Evolutionary conservation across 2,113 vertebrate species (phyloP).

Genomic region (Psittacara wagleri): DNA sequence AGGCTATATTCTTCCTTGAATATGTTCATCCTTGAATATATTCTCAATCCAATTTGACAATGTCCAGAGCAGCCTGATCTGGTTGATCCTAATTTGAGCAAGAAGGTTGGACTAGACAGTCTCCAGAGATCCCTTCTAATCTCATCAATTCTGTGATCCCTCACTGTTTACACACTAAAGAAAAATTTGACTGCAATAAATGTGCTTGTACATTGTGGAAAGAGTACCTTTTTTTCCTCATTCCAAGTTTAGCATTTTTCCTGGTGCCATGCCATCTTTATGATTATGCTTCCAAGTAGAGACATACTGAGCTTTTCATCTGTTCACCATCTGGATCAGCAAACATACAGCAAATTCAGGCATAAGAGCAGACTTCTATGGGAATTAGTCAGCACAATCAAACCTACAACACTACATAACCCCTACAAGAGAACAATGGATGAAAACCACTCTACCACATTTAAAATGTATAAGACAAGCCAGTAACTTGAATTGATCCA

Average conservation of each 20-base stretch:
- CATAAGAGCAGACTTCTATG: neutral
- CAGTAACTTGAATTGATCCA: neutral
- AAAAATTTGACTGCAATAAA: neutral
- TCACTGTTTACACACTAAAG: neutral
- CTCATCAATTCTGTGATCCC: neutral
- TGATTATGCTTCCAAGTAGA: neutral
- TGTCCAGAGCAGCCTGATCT: neutral
- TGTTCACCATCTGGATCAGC: slow-evolving; percentile 51
- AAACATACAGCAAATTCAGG: slow-evolving; percentile 4
- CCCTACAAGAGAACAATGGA: neutral
- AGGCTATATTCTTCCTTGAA: neutral
- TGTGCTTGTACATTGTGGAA: neutral
- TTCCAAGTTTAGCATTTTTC: neutral
- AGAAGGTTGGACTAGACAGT: neutral
- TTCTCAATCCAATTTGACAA: neutral
- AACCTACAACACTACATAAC: neutral
- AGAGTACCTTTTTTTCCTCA: neutral
- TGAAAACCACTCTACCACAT: neutral
- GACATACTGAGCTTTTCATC: slow-evolving; percentile 53
- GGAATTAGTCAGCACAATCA: slow-evolving; percentile 13
- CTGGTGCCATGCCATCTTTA: neutral
- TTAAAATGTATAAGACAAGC: neutral
- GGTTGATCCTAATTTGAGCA: neutral
- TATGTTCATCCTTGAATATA: neutral
- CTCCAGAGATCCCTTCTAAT: neutral